Evolutionary conservation across 2,113 vertebrate genomes (phyloP).

Genomic region (Psilopsiagon aurifrons): DNA sequence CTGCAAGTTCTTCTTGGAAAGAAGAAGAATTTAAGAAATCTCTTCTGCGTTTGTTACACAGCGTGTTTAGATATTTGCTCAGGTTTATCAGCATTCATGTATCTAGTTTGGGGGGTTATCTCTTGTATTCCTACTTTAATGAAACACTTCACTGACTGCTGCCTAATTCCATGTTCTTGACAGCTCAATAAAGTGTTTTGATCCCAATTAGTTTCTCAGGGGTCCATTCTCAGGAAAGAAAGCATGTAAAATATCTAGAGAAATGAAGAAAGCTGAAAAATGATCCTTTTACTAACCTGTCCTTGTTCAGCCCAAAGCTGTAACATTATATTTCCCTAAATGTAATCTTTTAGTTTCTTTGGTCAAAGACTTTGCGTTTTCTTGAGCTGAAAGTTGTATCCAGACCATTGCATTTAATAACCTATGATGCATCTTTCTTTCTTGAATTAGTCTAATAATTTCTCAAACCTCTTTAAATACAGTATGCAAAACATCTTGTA

Average conservation of each 20-base stretch:
- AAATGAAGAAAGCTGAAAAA: background rate
- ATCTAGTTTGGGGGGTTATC: background rate
- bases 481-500: background rate
- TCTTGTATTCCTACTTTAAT: background rate
- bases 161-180: background rate
- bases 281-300: background rate
- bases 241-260: background rate
- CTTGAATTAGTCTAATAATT: background rate
- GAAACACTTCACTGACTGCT: background rate
- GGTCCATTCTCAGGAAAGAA: background rate
- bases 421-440: background rate
- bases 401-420: background rate
- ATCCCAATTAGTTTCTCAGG: background rate
- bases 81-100: background rate
- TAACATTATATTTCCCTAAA: background rate
- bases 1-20: background rate
- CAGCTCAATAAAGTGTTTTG: background rate
- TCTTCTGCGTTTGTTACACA: background rate
- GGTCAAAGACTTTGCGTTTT: background rate
- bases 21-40: background rate
- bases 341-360: background rate
- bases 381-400: background rate
- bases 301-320: background rate
- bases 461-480: background rate
- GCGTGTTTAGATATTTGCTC: background rate